phyloP scores from a whole-genome alignment of 2,888 invertebrate species.

The Tanytarsus gracilentus region DNA sequence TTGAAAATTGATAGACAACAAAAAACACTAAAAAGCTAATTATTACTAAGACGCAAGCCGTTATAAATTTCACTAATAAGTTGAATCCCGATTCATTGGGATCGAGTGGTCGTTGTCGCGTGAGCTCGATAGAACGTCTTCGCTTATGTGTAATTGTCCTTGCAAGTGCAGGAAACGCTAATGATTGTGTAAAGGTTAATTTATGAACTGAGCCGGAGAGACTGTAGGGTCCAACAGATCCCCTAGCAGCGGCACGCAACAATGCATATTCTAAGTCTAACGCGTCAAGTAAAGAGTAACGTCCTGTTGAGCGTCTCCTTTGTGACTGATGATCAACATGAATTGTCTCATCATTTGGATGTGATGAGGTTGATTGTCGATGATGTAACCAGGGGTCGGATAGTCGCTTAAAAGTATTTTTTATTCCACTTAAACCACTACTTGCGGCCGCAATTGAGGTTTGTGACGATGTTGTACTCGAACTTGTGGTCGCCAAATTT shows the following conservation, averaged over 20 bases:
- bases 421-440: conserved; percentile 39
- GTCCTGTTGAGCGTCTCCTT: conserved; percentile 50
- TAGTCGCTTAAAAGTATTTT: conserved; percentile 16
- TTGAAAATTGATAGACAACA: conserved; percentile 63
- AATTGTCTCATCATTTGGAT: conserved; percentile 33
- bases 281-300: conserved; percentile 61
- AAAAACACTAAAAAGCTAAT: conserved; percentile 64
- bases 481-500: conserved; percentile 44
- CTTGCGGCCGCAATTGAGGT: conserved; percentile 47
- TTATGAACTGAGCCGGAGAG: conserved; percentile 63
- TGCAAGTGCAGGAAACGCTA: conserved; percentile 63
- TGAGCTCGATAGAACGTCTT: conserved; percentile 45
- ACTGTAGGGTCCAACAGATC: conserved; percentile 62
- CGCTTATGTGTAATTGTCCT: conserved; percentile 58
- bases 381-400: conserved; percentile 45
- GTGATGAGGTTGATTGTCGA: conserved; percentile 38
- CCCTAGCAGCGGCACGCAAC: conserved; percentile 57
- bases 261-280: conserved; percentile 62
- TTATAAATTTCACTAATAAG: conserved; percentile 61
- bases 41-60: conserved; percentile 57
- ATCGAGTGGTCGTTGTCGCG: conserved; percentile 49
- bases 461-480: conserved; percentile 52
- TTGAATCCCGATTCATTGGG: conserved; percentile 57
- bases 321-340: conserved; percentile 40
- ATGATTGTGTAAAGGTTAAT: conserved; percentile 62